Evolutionary conservation across 2,113 vertebrate genomes (phyloP).

Genomic region (Xiphophorus couchianus): DNA sequence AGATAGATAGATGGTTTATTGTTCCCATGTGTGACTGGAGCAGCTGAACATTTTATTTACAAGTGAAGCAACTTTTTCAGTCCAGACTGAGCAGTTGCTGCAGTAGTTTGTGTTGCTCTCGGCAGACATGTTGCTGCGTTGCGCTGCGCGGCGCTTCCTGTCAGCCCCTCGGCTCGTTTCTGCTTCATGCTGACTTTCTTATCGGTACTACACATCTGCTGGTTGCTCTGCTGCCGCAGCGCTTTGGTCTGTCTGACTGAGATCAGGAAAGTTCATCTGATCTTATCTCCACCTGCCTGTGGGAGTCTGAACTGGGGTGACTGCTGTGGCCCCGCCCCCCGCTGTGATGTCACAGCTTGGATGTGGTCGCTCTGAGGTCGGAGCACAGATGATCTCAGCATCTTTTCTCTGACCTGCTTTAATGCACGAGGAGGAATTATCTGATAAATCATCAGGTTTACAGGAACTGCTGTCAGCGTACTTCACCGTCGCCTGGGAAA

Average conservation of each 20-base stretch:
- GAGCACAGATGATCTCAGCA: slow-evolving; percentile 43
- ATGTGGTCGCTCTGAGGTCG: slow-evolving; percentile 35
- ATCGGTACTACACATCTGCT: slow-evolving; percentile 5
- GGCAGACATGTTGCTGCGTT: too few species aligned
- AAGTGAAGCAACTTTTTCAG: too few species aligned
- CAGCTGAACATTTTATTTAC: too few species aligned
- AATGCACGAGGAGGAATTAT: neutral
- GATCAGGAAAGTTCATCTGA: slow-evolving; percentile 7
- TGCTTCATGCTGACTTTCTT: neutral
- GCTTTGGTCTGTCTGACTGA: neutral
- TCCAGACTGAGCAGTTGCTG: too few species aligned
- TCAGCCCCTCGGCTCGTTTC: neutral
- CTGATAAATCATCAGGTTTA: slow-evolving; percentile 15
- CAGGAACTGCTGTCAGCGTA: slow-evolving; percentile 27
- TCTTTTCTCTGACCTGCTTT: slow-evolving; percentile 46
- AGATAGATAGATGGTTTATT: too few species aligned
- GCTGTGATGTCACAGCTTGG: slow-evolving; percentile 9
- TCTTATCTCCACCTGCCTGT: slow-evolving; percentile 13
- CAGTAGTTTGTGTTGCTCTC: too few species aligned
- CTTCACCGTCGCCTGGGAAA: slow-evolving; percentile 2
- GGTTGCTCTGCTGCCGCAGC: neutral
- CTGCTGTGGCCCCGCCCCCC: neutral
- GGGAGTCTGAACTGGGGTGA: neutral
- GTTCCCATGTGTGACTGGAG: too few species aligned
- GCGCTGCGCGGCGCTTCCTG: neutral